Base-by-base conservation (phyloP, 2,797 vertebrate genomes). In the Xenops minutus region DNA sequence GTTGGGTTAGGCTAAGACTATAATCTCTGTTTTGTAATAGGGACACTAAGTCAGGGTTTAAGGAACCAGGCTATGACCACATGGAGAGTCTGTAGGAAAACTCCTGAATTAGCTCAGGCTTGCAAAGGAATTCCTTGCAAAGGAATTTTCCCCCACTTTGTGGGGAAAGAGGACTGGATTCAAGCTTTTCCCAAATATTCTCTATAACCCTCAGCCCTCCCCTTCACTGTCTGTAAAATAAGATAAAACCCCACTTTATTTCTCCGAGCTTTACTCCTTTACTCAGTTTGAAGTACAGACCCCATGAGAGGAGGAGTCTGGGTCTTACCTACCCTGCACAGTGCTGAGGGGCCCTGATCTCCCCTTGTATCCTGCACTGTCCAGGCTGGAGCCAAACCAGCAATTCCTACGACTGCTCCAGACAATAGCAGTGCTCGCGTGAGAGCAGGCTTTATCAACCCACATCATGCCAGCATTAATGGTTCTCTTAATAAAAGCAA, bases 401-500 rank as follows among this genome's bases (percentile, higher is more conserved):
- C 15, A 1, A 15, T 7, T 86, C 76, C 52, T 58, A 23, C 36
- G 59, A 20, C 16, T 13, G 39, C 56, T 44, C 44, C 72, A 74
- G 44, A 68, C 68, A 71, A 52, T 3, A 36, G 61, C 64, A 56
- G 61, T 2, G 12, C 78, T 66, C 12, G 0, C 22, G 43, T 24
- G 68, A 77, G 49, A 77, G 56, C 56, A 46, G 44, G 43, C 41
- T 77, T 85, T 61, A 89, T 83, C 92, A 93, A 54, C 81, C 69
- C 81, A 64, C 34, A 72, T 84, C 85, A 41, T 1, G 1, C 37
- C 68, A 79, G 90, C 85, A 93, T 94, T 95, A 94, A 97, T 85
- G 71, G 36, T 64, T 93, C 56, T 58, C 68, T 89, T 91, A 83
- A 93, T 93, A 92, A 93, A 93, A 89, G 68, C 1, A 13, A 85